Percentiles rank a stretch among this genome's conserved stretches.
phyloP scores from a whole-genome alignment of 2,797 vertebrate genomes.

The Labroides dimidiatus region DNA sequence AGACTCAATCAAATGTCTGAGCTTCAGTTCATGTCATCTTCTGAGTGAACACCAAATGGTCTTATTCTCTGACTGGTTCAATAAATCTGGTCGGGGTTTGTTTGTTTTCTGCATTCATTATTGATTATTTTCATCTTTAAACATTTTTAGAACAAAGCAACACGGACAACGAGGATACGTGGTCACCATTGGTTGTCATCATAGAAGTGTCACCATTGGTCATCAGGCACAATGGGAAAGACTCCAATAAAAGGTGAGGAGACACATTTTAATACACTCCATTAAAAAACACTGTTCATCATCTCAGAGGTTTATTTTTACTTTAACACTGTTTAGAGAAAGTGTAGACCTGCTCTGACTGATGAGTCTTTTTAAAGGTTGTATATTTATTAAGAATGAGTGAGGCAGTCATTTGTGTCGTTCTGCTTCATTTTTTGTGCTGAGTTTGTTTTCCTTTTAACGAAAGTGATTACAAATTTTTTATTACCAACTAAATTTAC shows the following conservation, averaged over 20 bases:
- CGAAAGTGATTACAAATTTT: no score
- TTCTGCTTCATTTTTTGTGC: not conserved
- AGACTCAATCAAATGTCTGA: not conserved
- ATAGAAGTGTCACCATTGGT: constrained; percentile 66
- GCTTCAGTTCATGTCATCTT: not conserved
- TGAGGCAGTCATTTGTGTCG: not conserved
- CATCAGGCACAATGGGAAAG: constrained; percentile 86
- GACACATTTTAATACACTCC: not conserved
- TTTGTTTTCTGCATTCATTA: not conserved
- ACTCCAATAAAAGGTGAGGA: constrained; percentile 88
- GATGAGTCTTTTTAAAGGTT: not conserved
- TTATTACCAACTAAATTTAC: no score
- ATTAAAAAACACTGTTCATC: not conserved
- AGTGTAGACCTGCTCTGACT: not conserved
- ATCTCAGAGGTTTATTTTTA: not conserved
- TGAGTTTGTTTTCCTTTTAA: no score
- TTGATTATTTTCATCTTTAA: not conserved
- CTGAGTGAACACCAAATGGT: not conserved
- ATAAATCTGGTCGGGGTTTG: not conserved
- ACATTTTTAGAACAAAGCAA: constrained; percentile 41
- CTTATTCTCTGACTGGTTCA: not conserved
- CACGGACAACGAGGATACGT: constrained; percentile 13
- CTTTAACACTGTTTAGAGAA: not conserved
- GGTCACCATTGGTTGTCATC: constrained; percentile 17
- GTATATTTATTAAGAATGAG: no score